Base-by-base conservation (phyloP, 2,888 invertebrate species). In the Rhagium mordax region DNA sequence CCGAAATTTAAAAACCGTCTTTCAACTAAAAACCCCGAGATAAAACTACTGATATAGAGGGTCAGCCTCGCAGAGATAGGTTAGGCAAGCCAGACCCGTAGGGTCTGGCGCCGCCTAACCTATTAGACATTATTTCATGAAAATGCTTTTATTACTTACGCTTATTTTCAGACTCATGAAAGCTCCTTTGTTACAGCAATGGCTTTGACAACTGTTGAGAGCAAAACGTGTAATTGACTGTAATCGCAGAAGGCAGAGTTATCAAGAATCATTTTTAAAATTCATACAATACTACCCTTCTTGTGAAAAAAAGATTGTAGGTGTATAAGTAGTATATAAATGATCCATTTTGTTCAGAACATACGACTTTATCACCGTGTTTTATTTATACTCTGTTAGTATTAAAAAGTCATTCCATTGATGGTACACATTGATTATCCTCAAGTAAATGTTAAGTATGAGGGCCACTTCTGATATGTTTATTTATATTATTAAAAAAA, bases 401-500 rank as follows among this genome's bases (percentile, higher is more conserved):
- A 6, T 13, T 2, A 3, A 41, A 41, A n/a, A 41, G 41, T n/a
- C 2, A 41, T 41, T n/a, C n/a, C 0, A 41, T 10, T 41, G 41
- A 13, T 41, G 24, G 3, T 41, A 41, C 41, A 41, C 41, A 41
- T 41, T 41, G n/a, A 41, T 41, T 41, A 41, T 41, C 41, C 41
- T 41, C 13, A 41, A 41, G n/a, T 41, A n/a, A 41, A 41, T 15
- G 41, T 41, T 41, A n/a, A 41, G 41, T n/a, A 41, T 41, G 41
- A 41, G 3, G 41, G 4, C n/a, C 41, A 41, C n/a, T 55, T 55
- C 24, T n/a, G 55, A 24, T n/a, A n/a, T 24, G 24, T 24, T 55
- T 55, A 55, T 55, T 55, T n/a, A 24, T 55, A 24, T 55, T 55
- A 55, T 55, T 55, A 55, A n/a, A 24, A 24, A 55, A 55, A 24